Conservation (phyloP, 2,888 invertebrate genomes). For the Liopterus haemorrhoidalis region DNA sequence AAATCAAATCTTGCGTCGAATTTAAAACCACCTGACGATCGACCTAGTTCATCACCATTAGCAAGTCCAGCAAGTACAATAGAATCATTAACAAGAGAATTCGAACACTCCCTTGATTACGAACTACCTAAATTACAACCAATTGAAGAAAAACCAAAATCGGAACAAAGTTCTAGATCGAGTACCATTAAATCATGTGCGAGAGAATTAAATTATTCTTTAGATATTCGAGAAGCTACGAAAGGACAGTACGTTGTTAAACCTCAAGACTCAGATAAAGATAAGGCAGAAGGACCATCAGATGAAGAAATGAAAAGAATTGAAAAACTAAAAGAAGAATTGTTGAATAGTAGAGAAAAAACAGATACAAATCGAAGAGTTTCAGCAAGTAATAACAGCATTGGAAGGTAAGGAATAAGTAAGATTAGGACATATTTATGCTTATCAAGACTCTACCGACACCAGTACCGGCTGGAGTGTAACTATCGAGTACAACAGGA, state of each 20-base stretch:
- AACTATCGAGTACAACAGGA: too few species aligned
- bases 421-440: too few species aligned
- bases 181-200: slow-evolving; percentile 36
- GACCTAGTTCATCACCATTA: slow-evolving; percentile 43
- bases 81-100: slow-evolving; percentile 71
- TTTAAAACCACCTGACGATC: not conserved
- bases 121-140: slow-evolving; percentile 30
- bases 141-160: slow-evolving; percentile 18
- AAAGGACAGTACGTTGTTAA: slow-evolving; percentile 57
- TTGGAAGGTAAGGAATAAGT: slow-evolving; percentile 46
- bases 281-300: slow-evolving; percentile 59
- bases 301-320: slow-evolving; percentile 54
- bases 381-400: slow-evolving; percentile 47
- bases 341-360: slow-evolving; percentile 42
- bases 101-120: slow-evolving; percentile 70
- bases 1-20: slow-evolving; percentile 38
- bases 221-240: slow-evolving; percentile 42
- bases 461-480: too few species aligned
- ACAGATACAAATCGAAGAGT: slow-evolving; percentile 42
- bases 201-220: slow-evolving; percentile 36
- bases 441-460: too few species aligned
- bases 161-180: slow-evolving; percentile 31
- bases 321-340: slow-evolving; percentile 50
- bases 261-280: slow-evolving; percentile 60
- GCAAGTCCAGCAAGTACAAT: slow-evolving; percentile 75